These are phyloP conservation scores for Piscicola geometra DNA, from an alignment of 2,888 invertebrate species.

Conservation along the genomic window DNA sequence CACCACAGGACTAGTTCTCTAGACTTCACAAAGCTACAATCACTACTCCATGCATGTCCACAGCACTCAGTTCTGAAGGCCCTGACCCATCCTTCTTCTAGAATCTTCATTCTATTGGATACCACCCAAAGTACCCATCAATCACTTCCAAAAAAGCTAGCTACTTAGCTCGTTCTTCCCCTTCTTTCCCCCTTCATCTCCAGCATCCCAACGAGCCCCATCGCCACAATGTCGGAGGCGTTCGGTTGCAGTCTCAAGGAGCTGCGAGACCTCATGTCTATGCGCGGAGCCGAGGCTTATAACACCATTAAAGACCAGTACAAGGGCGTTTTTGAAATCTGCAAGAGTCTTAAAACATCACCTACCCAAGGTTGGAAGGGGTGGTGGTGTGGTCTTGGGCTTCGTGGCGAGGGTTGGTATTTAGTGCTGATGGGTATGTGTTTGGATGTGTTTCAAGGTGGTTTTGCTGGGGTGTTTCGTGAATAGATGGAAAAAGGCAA, in stretches of 20 bases:
- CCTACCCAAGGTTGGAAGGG: conserved; percentile 60
- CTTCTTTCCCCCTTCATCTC: too few species aligned
- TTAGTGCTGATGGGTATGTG: conserved; percentile 4
- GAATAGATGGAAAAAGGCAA: too few species aligned
- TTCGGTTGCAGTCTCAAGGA: conserved; percentile 94
- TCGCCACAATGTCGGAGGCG: conserved; percentile 55
- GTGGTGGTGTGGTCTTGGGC: neutral
- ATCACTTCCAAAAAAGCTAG: too few species aligned
- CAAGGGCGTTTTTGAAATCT: conserved; percentile 88
- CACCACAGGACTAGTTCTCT: too few species aligned
- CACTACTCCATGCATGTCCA: too few species aligned
- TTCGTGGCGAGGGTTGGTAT: neutral
- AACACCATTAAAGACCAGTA: conserved; percentile 75
- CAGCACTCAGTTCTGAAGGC: too few species aligned
- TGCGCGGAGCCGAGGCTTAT: conserved; percentile 87
- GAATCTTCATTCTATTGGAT: too few species aligned
- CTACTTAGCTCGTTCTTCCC: too few species aligned
- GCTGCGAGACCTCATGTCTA: conserved; percentile 96
- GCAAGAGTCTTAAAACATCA: conserved; percentile 92
- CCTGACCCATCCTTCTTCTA: too few species aligned
- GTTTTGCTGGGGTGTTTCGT: neutral
- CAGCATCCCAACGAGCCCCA: neutral
- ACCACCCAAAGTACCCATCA: too few species aligned
- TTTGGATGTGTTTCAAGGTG: neutral
- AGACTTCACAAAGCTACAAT: too few species aligned